Base-by-base conservation (phyloP, 1,140 invertebrate species). In the Bombyx mandarina region DNA sequence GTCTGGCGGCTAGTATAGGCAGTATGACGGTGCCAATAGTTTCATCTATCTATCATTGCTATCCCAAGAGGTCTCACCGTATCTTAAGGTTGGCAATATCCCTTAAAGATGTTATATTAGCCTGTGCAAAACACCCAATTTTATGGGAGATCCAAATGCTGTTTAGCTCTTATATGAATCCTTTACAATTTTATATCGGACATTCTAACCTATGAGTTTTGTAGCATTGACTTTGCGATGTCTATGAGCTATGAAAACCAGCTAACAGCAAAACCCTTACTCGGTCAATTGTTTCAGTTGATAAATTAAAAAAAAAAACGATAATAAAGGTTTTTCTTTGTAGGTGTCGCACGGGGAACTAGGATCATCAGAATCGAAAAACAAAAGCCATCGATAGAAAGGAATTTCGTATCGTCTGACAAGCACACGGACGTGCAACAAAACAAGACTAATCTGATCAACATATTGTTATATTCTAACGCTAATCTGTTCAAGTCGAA, bases 381-480 rank as follows among this genome's bases (percentile, higher is more conserved):
- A 26, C 12, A 3, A 44, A 54, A 43, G 12, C 49, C 49, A 10
- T 3, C 49, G 1, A 51, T 51, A 22, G 18, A 51, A 26, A 8
- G 22, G 49, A 51, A 51, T 18, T 51, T 51, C 3, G n/a, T n/a
- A 10, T 3, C 45, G n/a, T 6, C 1, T 7, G 6, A 47, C 45
- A 12, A 35, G 26, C 4, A 35, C 4, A 35, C 26, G 26, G 26
- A 35, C 26, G 4, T 35, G 4, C 67, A 63, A 43, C 75, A 79
- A 58, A 75, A 76, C 22, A 67, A 68, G 35, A 65, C 72, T 12
- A 80, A 79, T 57, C 59, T 82, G 7, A 69, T 51, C 12, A 55
- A 69, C 9, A 75, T 84, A 43, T 58, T 84, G 9, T 54, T 79
- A 6, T 66, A 73, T 43, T 79, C 81, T 1, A 84, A 84, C 59